These are phyloP conservation scores for Hydrozoanthus gracilis DNA, from an alignment of 92 coral and sea anemone species.

Conservation along the genomic window DNA sequence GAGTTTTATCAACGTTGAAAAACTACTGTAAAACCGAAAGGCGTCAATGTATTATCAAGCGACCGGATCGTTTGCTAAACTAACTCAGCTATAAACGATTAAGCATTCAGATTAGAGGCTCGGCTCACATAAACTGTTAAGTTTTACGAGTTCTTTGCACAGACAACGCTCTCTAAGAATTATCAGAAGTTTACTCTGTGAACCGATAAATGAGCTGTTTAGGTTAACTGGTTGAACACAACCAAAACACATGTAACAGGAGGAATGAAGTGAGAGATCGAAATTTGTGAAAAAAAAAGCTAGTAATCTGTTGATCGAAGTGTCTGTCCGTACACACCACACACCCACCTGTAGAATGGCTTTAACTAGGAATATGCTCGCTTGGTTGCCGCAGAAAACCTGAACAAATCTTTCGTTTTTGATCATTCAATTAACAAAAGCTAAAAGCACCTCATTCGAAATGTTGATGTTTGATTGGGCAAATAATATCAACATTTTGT, in stretches of 20 bases:
- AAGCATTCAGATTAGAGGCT: background rate
- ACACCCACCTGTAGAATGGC: too few relatives aligned
- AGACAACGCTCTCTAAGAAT: background rate
- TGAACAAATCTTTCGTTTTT: background rate
- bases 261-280: too few relatives aligned
- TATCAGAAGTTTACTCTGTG: background rate
- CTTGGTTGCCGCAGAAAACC: background rate
- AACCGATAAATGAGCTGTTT: background rate
- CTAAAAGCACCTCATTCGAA: slow-evolving; percentile 22
- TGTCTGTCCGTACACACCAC: too few relatives aligned
- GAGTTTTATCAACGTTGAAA: background rate
- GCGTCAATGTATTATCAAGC: background rate
- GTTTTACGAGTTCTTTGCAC: too few relatives aligned
- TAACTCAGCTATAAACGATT: background rate
- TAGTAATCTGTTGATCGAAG: too few relatives aligned
- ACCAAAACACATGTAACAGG: background rate
- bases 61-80: background rate
- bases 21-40: background rate
- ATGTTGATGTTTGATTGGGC: slow-evolving; percentile 12
- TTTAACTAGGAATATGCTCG: background rate
- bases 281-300: too few relatives aligned
- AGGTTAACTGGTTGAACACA: background rate
- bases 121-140: too few relatives aligned
- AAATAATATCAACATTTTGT: background rate
- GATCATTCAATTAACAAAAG: background rate